These are phyloP conservation scores for Mimumesa dahlbomi DNA, from an alignment of 2,888 invertebrate species.

Conservation along the genomic window DNA sequence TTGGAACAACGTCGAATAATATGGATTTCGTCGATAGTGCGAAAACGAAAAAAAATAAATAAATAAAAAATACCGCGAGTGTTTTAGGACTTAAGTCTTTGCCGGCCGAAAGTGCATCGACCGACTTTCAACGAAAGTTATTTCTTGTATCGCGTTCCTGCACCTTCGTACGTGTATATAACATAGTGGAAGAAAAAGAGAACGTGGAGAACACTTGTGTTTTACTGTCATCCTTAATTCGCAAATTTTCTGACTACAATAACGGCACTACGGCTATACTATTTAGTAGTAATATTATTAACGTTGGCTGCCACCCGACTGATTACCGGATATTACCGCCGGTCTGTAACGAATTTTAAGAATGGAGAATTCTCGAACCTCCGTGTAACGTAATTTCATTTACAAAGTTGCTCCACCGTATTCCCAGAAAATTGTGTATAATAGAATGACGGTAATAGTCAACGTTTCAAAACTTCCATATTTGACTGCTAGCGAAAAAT, in stretches of 20 bases:
- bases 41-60: not conserved
- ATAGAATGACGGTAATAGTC: too few relatives aligned
- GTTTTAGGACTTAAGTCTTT: constrained; percentile 22
- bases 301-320: too few relatives aligned
- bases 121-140: constrained; percentile 41
- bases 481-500: too few relatives aligned
- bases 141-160: constrained; percentile 21
- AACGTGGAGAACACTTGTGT: not conserved
- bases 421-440: too few relatives aligned
- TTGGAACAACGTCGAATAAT: constrained; percentile 3
- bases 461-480: too few relatives aligned
- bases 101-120: constrained; percentile 50
- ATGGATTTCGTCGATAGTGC: constrained; percentile 2
- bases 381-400: too few relatives aligned
- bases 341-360: too few relatives aligned
- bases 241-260: not conserved
- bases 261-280: not conserved
- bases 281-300: too few relatives aligned
- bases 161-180: constrained; percentile 16
- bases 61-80: constrained; percentile 2
- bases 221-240: too few relatives aligned
- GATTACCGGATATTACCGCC: too few relatives aligned
- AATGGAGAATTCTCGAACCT: too few relatives aligned
- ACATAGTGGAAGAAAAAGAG: constrained; percentile 4
- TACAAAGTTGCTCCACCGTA: too few relatives aligned